phyloP scores from a whole-genome alignment of 1,140 invertebrate species.

The Penaeus vannamei region DNA sequence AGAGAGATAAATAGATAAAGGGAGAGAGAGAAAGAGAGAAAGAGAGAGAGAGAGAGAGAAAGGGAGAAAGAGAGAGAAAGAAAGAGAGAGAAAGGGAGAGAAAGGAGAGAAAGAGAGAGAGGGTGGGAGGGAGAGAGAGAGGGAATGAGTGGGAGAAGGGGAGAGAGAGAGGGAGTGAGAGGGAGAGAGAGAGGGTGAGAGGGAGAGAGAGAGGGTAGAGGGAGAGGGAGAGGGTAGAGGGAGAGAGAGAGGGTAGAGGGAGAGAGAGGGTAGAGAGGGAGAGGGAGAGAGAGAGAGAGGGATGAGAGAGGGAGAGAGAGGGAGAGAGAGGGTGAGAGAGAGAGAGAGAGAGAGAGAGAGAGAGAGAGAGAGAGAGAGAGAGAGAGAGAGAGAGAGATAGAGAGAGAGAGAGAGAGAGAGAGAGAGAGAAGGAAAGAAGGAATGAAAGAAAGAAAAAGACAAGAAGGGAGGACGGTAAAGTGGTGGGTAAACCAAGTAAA shows the following conservation, averaged over 20 bases:
- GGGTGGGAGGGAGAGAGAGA: background rate
- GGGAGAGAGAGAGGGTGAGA: too few species aligned
- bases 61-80: background rate
- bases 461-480: too few species aligned
- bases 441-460: too few species aligned
- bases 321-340: conserved; percentile 1
- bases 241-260: conserved; percentile 24
- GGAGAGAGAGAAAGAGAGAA: conserved; percentile 22
- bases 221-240: background rate
- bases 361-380: background rate
- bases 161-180: too few species aligned
- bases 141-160: background rate
- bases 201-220: too few species aligned
- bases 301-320: background rate
- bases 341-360: background rate
- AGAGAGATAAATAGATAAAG: conserved; percentile 17
- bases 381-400: too few species aligned
- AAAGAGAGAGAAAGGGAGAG: background rate
- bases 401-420: too few species aligned
- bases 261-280: conserved; percentile 1
- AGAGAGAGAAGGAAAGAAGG: too few species aligned
- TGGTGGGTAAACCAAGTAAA: too few species aligned
- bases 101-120: background rate
- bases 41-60: background rate
- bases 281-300: background rate